These are phyloP conservation scores for Globodera ellingtonae DNA, from an alignment of 1,140 invertebrate species.

Conservation along the genomic window DNA sequence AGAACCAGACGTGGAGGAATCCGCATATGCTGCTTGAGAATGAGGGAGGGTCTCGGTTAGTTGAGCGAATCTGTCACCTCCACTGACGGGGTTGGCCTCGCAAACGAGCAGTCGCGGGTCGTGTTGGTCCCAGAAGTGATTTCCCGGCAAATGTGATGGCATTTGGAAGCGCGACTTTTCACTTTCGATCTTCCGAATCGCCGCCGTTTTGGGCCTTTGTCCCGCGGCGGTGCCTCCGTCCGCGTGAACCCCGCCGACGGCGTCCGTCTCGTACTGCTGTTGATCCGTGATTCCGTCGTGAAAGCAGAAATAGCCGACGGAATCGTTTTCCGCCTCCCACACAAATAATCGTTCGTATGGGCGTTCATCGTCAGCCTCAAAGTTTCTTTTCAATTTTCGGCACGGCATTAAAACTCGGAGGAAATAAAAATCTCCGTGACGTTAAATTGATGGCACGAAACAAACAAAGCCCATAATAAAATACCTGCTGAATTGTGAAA, in stretches of 20 bases:
- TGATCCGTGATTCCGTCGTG: slow-evolving; percentile 68
- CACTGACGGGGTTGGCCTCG: slow-evolving; percentile 69
- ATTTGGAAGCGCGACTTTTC: slow-evolving; percentile 56
- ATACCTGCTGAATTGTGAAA: slow-evolving; percentile 43
- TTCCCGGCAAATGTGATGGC: slow-evolving; percentile 67
- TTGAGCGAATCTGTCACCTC: slow-evolving; percentile 36
- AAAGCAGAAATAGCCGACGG: slow-evolving; percentile 75
- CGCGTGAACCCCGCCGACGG: slow-evolving; percentile 37
- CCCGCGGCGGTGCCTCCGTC: slow-evolving; percentile 29
- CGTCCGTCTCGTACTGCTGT: slow-evolving; percentile 66
- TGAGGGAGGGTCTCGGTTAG: not conserved
- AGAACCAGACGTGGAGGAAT: slow-evolving; percentile 14
- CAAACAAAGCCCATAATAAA: not conserved
- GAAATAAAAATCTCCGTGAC: no score
- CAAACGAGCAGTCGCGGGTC: slow-evolving; percentile 77
- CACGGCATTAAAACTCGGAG: not conserved
- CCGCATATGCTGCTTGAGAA: not conserved
- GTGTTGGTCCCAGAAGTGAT: slow-evolving; percentile 76
- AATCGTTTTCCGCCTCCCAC: slow-evolving; percentile 86
- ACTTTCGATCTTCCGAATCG: slow-evolving; percentile 59
- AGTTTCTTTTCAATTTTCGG: not conserved
- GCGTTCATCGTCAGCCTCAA: slow-evolving; percentile 39
- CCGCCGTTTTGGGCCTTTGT: slow-evolving; percentile 59
- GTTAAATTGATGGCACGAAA: no score
- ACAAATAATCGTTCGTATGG: slow-evolving; percentile 69